These are phyloP conservation scores for Oceanites oceanicus DNA, from an alignment of 2,113 vertebrate genomes.

Conservation along the genomic window DNA sequence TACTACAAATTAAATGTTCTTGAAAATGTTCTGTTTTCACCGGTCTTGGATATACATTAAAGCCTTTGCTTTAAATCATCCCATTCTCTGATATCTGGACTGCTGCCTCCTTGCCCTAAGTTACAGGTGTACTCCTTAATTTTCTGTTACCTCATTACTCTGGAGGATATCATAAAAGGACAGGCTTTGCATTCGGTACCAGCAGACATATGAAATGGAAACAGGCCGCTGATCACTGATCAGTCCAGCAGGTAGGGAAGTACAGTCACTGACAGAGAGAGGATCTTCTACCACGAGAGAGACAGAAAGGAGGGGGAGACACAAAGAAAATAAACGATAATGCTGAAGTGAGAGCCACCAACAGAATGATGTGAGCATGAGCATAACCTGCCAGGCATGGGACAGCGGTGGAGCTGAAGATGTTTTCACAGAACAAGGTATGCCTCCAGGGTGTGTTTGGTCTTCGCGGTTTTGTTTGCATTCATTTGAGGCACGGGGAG, in stretches of 20 bases:
- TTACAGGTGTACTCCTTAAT: slow-evolving; percentile 3
- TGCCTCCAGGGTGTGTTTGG: background rate
- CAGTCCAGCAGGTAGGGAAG: slow-evolving; percentile 77
- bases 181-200: slow-evolving; percentile 85
- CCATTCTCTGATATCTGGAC: background rate
- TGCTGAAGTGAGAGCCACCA: slow-evolving; percentile 43
- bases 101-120: background rate
- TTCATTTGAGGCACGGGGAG: background rate
- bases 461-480: background rate
- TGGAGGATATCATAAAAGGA: slow-evolving; percentile 87
- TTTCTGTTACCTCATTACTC: slow-evolving; percentile 85
- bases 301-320: slow-evolving; percentile 70
- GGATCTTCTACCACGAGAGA: slow-evolving; percentile 82
- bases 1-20: background rate
- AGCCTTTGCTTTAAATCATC: background rate
- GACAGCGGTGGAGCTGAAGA: slow-evolving; percentile 29
- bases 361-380: slow-evolving; percentile 35
- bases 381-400: background rate
- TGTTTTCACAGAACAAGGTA: background rate
- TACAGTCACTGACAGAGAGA: slow-evolving; percentile 82
- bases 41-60: background rate
- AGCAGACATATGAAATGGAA: slow-evolving; percentile 84
- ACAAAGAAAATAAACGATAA: slow-evolving; percentile 68
- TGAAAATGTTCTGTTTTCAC: background rate
- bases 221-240: slow-evolving; percentile 82